Evolutionary conservation across 2,888 invertebrate genomes (phyloP).

Genomic region (Chrysopilus asiliformis): DNA sequence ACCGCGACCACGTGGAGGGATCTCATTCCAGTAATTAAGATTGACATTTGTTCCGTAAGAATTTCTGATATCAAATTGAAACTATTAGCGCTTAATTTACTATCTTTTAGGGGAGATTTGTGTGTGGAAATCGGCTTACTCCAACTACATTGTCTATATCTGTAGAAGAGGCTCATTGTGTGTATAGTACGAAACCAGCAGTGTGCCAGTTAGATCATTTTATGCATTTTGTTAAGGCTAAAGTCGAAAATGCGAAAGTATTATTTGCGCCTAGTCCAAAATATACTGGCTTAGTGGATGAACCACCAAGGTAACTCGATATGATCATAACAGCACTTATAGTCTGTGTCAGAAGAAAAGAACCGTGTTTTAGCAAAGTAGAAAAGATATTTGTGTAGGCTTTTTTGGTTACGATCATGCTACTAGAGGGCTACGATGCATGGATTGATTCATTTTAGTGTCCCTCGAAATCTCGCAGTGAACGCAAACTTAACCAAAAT

Average conservation of each 20-base stretch:
- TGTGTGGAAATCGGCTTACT: conserved; percentile 88
- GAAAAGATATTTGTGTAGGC: no score
- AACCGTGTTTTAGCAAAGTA: no score
- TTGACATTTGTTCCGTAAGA: conserved; percentile 76
- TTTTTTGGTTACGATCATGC: no score
- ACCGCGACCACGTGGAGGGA: conserved; percentile 88
- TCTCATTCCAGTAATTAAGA: conserved; percentile 90
- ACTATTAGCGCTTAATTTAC: neutral
- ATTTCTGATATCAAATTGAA: conserved; percentile 1
- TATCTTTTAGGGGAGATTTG: conserved; percentile 60
- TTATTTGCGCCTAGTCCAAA: conserved; percentile 93
- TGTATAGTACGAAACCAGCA: conserved; percentile 90
- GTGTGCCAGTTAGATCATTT: conserved; percentile 86
- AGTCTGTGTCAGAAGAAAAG: no score
- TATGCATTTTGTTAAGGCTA: conserved; percentile 91
- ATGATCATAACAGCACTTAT: no score
- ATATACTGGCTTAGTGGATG: conserved; percentile 84
- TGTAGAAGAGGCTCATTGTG: conserved; percentile 87
- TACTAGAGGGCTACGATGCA: no score
- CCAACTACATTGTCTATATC: conserved; percentile 87
- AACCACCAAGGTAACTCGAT: conserved; percentile 77
- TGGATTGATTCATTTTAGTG: no score
- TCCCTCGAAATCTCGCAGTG: no score
- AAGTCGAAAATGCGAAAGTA: conserved; percentile 89
- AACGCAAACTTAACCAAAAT: no score